Evolutionary conservation across 2,113 vertebrate genomes (phyloP).

Genomic region (Datnioides undecimradiatus): DNA sequence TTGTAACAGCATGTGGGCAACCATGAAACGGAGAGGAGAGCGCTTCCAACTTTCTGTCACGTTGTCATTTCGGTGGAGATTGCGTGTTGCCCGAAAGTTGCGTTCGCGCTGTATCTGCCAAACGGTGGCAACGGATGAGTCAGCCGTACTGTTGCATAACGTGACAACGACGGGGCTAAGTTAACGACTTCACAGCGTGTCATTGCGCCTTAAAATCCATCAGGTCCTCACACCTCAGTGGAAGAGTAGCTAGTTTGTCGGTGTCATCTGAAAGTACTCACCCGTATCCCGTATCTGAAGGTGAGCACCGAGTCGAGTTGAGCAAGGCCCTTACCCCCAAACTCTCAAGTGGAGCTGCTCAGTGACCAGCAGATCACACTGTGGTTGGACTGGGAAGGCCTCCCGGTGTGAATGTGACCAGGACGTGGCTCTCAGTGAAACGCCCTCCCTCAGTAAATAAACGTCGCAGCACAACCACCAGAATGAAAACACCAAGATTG

Average conservation of each 20-base stretch:
- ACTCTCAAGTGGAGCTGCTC: too few relatives aligned
- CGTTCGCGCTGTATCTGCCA: constrained; percentile 13
- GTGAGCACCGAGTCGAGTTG: too few relatives aligned
- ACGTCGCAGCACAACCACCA: too few relatives aligned
- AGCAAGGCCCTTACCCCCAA: too few relatives aligned
- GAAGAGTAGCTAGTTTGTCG: neutral
- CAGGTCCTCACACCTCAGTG: neutral
- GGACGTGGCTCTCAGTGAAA: too few relatives aligned
- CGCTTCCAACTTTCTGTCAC: constrained; percentile 23
- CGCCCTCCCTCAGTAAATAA: too few relatives aligned
- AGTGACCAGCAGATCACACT: too few relatives aligned
- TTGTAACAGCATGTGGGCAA: neutral
- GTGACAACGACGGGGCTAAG: neutral
- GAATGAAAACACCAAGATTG: neutral
- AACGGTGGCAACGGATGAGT: constrained; percentile 33
- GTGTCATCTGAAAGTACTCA: neutral
- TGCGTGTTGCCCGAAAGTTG: constrained; percentile 2
- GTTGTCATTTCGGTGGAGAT: neutral
- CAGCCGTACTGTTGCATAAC: constrained; percentile 8
- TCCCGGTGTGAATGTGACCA: too few relatives aligned
- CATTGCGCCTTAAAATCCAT: neutral
- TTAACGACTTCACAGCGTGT: neutral
- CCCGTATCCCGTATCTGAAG: too few relatives aligned
- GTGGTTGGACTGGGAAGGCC: too few relatives aligned
- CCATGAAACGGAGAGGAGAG: neutral